These are phyloP conservation scores for Oscheius onirici DNA, from an alignment of 2,888 invertebrate species.

Conservation along the genomic window DNA sequence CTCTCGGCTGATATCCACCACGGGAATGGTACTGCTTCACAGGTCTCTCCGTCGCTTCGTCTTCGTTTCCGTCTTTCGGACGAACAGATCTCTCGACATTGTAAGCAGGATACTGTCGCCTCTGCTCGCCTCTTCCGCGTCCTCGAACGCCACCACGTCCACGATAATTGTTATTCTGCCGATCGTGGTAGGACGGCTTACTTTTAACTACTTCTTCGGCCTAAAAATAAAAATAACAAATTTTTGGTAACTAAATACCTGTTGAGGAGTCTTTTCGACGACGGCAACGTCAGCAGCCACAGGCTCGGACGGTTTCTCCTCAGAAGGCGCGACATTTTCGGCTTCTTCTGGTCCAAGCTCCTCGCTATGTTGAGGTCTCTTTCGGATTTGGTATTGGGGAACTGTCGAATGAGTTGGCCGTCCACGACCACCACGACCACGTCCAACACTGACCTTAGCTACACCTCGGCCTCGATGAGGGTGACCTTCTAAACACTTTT, in stretches of 20 bases:
- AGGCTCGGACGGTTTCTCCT: too few relatives aligned
- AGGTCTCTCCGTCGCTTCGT: slow-evolving; percentile 13
- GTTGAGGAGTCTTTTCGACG: background rate
- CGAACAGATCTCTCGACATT: background rate
- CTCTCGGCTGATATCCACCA: slow-evolving; percentile 11
- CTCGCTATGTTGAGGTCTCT: slow-evolving; percentile 9
- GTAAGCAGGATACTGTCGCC: background rate
- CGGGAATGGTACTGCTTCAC: background rate
- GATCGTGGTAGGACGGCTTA: background rate
- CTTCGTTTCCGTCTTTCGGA: slow-evolving; percentile 30
- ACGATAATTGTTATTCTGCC: background rate
- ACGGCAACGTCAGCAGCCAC: too few relatives aligned
- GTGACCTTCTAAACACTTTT: background rate
- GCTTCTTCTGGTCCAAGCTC: background rate
- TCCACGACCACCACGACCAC: slow-evolving; percentile 20
- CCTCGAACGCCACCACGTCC: slow-evolving; percentile 19
- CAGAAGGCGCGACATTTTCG: too few relatives aligned
- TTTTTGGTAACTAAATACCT: background rate
- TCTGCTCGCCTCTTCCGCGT: slow-evolving; percentile 13
- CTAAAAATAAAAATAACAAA: background rate
- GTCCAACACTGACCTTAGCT: slow-evolving; percentile 3
- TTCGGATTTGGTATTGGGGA: slow-evolving; percentile 38
- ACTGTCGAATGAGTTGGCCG: slow-evolving; percentile 5
- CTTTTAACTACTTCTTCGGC: background rate
- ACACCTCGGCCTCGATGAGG: background rate